Evolutionary conservation across 2,797 vertebrate species (phyloP).

Genomic region (Manis crassicaudata): DNA sequence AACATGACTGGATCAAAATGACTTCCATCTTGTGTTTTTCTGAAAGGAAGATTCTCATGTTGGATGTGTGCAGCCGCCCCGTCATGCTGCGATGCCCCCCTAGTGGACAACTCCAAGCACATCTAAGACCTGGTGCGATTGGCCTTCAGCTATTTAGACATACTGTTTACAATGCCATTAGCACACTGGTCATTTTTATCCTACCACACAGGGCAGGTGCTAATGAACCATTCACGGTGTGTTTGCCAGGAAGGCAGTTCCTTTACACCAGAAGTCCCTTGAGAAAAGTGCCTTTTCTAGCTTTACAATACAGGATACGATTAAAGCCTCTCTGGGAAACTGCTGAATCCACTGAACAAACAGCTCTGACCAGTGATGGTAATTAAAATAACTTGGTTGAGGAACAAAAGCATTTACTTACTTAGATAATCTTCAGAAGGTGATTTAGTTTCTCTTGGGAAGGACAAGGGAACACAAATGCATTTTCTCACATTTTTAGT

Average conservation of each 20-base stretch:
- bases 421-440: neutral
- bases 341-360: neutral
- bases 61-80: neutral
- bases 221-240: neutral
- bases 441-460: constrained; percentile 26
- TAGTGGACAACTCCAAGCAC: neutral
- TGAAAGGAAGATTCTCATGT: neutral
- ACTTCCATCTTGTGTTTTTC: neutral
- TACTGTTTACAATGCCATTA: neutral
- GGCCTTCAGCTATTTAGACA: neutral
- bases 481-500: constrained; percentile 19
- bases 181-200: neutral
- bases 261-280: neutral
- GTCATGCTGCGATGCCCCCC: accelerated
- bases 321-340: constrained; percentile 12
- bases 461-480: neutral
- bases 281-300: neutral
- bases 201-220: neutral
- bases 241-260: too few relatives aligned
- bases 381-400: neutral
- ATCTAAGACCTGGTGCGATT: neutral
- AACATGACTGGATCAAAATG: neutral
- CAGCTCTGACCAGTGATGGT: neutral
- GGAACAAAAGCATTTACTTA: neutral
- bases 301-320: neutral